phyloP scores from a whole-genome alignment of 2,888 invertebrate species.

The Meghimatium bilineatum region DNA sequence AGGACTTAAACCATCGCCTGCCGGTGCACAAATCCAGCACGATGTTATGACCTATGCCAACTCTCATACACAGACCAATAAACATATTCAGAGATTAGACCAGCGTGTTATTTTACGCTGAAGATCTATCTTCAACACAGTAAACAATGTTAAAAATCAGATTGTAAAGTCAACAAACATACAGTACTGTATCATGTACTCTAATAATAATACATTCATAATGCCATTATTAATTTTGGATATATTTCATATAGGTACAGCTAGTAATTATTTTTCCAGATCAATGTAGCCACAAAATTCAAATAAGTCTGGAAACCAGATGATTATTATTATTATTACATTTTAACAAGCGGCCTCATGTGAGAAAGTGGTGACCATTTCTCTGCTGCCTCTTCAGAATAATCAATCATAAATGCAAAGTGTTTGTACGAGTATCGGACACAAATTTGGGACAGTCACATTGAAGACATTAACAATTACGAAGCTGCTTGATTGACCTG shows the following conservation, averaged over 20 bases:
- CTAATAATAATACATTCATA: conserved; percentile 17
- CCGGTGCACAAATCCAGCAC: too few relatives aligned
- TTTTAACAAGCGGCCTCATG: neutral
- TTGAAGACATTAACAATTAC: conserved; percentile 19
- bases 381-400: conserved; percentile 37
- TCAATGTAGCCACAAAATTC: neutral
- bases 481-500: neutral
- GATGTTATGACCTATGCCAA: too few relatives aligned
- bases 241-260: conserved; percentile 5
- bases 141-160: neutral
- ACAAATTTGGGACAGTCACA: neutral
- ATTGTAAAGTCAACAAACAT: neutral
- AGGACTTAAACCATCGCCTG: too few relatives aligned
- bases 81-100: neutral
- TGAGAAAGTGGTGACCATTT: neutral
- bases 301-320: neutral
- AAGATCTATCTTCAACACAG: neutral
- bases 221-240: conserved; percentile 28
- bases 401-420: conserved; percentile 42
- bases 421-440: conserved; percentile 17
- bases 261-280: conserved; percentile 4
- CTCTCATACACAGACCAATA: too few relatives aligned
- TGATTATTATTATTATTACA: too few relatives aligned
- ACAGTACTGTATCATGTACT: neutral
- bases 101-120: neutral